phyloP scores from a whole-genome alignment of 2,113 vertebrate species.

The Piprites chloris region DNA sequence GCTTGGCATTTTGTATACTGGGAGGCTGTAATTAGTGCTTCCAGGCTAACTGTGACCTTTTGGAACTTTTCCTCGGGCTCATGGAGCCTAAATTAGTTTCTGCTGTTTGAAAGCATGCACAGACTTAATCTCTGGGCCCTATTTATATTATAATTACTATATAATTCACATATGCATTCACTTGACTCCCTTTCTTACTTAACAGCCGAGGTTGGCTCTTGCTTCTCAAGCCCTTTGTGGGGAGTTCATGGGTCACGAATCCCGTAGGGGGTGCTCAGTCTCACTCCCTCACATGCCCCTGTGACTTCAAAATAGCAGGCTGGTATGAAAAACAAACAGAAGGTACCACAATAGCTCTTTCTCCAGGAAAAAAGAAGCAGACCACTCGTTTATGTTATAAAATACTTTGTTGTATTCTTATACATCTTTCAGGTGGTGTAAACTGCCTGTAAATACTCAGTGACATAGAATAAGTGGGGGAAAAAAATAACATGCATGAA shows the following conservation, averaged over 20 bases:
- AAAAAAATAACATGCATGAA: neutral
- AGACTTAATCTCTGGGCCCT: slow-evolving; percentile 18
- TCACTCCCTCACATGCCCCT: neutral
- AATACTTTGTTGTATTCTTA: neutral
- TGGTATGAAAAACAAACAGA: neutral
- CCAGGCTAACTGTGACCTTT: slow-evolving; percentile 43
- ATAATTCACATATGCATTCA: slow-evolving; percentile 43
- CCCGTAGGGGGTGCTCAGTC: neutral
- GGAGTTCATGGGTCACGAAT: neutral
- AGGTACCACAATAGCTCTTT: neutral
- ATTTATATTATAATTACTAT: slow-evolving; percentile 36
- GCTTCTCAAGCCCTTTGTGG: neutral
- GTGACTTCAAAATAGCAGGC: neutral
- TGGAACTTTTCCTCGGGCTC: slow-evolving; percentile 36
- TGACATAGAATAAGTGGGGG: neutral
- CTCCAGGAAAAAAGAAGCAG: neutral
- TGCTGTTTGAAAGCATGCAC: slow-evolving; percentile 16
- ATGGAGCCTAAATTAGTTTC: slow-evolving; percentile 10
- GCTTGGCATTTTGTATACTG: neutral
- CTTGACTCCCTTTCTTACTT: slow-evolving; percentile 1
- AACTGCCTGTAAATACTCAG: slow-evolving; percentile 3
- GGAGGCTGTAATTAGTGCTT: slow-evolving; percentile 25
- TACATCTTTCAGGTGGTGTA: neutral
- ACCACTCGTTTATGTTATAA: neutral
- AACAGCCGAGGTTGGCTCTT: neutral